phyloP scores from a whole-genome alignment of 2,888 invertebrate species.

The Dolomedes plantarius region DNA sequence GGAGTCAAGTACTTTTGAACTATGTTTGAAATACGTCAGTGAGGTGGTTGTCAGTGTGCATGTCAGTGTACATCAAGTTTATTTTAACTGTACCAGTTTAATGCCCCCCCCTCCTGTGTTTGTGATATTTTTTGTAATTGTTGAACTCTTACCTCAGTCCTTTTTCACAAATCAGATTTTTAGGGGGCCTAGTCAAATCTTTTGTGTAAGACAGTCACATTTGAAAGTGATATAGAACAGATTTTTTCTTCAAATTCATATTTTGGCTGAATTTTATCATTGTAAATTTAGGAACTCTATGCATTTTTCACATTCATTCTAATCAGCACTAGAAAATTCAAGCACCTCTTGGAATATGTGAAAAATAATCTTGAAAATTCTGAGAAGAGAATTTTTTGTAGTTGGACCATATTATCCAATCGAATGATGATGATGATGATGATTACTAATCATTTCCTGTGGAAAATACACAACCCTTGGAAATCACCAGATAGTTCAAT shows the following conservation, averaged over 20 bases:
- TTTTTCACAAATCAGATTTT: conserved; percentile 43
- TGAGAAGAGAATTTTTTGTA: too few relatives aligned
- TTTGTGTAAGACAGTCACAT: conserved; percentile 30
- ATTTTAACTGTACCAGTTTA: conserved; percentile 59
- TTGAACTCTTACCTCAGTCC: conserved; percentile 61
- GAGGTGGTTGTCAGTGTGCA: conserved; percentile 19
- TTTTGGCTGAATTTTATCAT: conserved; percentile 47
- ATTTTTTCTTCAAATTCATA: conserved; percentile 35
- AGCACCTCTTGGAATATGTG: not conserved
- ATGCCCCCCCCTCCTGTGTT: conserved; percentile 51
- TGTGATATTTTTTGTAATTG: conserved; percentile 49
- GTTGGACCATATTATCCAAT: not conserved
- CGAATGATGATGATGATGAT: not conserved
- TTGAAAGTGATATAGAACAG: conserved; percentile 15
- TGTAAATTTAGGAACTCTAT: conserved; percentile 18
- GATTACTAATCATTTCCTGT: not conserved
- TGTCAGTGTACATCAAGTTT: conserved; percentile 37
- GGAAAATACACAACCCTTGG: not conserved
- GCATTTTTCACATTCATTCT: conserved; percentile 8
- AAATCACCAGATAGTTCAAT: not conserved
- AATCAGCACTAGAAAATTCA: conserved; percentile 14
- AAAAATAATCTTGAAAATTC: not conserved
- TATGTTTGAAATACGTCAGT: conserved; percentile 19
- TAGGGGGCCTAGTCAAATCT: conserved; percentile 60
- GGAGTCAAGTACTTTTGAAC: conserved; percentile 26